Evolutionary conservation across 2,113 vertebrate species (phyloP).

Genomic region (Malurus alboscapulatus): DNA sequence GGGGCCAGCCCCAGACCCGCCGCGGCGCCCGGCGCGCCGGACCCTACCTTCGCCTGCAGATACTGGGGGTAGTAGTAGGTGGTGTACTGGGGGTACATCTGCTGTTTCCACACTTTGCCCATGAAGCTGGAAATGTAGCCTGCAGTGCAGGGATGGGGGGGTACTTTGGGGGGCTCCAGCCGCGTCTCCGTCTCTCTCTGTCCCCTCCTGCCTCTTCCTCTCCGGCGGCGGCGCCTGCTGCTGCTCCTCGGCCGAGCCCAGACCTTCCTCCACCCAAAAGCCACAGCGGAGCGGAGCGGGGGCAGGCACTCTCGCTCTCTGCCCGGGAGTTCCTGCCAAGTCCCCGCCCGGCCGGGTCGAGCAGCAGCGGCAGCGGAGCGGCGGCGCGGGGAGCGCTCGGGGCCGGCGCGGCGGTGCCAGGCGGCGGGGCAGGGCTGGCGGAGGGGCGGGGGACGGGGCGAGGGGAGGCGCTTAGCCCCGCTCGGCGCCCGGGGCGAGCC

Average conservation of each 20-base stretch:
- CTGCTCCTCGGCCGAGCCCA: not conserved
- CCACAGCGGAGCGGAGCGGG: constrained; percentile 58
- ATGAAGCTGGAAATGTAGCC: constrained; percentile 82
- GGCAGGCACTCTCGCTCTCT: constrained; percentile 62
- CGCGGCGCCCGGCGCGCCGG: not conserved
- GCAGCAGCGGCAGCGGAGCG: constrained; percentile 44
- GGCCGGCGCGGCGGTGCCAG: constrained; percentile 37
- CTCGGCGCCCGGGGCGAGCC: constrained; percentile 42
- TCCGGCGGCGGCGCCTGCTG: no score
- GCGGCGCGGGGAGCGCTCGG: constrained; percentile 58
- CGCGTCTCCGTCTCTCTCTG: constrained; percentile 61
- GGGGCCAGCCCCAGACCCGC: constrained; percentile 1
- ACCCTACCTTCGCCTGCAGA: constrained; percentile 80
- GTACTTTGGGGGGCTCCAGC: constrained; percentile 71
- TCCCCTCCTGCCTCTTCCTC: no score
- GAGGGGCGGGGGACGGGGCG: constrained; percentile 43
- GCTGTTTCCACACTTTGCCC: constrained; percentile 88
- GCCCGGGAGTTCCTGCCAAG: constrained; percentile 32
- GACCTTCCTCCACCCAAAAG: constrained; percentile 35
- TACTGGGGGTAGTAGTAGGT: constrained; percentile 87
- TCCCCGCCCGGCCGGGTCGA: constrained; percentile 40
- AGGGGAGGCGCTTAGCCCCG: constrained; percentile 51
- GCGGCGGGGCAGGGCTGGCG: constrained; percentile 55
- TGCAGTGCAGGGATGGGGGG: constrained; percentile 71
- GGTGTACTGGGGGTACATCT: constrained; percentile 89